A percentile compares a stretch with the other conserved stretches of the same genome.
phyloP scores from a whole-genome alignment of 1,140 invertebrate genomes.

The Drepana arcuata region DNA sequence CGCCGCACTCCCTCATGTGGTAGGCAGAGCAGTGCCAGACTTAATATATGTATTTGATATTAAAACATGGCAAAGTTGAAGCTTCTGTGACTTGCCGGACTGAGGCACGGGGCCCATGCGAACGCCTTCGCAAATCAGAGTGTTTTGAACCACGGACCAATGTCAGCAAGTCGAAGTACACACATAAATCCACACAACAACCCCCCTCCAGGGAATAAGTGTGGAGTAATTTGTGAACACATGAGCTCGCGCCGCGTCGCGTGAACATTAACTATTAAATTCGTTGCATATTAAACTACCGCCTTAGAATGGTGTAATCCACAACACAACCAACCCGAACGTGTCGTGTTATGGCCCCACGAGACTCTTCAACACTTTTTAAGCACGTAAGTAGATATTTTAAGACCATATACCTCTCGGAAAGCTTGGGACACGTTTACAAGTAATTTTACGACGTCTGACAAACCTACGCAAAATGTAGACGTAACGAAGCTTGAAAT shows the following conservation, averaged over 20 bases:
- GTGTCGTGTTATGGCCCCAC: constrained; percentile 13
- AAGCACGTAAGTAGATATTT: constrained; percentile 10
- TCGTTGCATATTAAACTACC: constrained; percentile 64
- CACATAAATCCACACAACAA: constrained; percentile 46
- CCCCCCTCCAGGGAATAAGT: constrained; percentile 41
- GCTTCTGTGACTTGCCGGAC: too few species aligned
- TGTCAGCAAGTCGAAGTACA: constrained; percentile 36
- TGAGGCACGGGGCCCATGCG: constrained; percentile 7
- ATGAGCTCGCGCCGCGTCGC: constrained; percentile 36
- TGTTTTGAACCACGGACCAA: constrained; percentile 20
- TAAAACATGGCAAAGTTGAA: neutral
- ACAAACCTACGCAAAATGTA: too few species aligned
- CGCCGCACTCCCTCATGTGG: too few species aligned
- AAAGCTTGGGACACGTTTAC: too few species aligned
- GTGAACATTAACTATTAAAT: constrained; percentile 65
- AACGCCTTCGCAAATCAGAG: constrained; percentile 24
- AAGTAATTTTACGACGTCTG: too few species aligned
- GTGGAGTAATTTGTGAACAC: constrained; percentile 60
- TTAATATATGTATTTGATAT: too few species aligned
- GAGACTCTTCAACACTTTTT: constrained; percentile 17
- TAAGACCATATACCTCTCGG: too few species aligned
- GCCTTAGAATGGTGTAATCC: constrained; percentile 36
- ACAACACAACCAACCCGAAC: constrained; percentile 23
- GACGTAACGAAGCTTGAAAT: too few species aligned
- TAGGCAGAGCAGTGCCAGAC: too few species aligned